phyloP scores from a whole-genome alignment of 2,797 vertebrate genomes.

The Cuculus canorus region DNA sequence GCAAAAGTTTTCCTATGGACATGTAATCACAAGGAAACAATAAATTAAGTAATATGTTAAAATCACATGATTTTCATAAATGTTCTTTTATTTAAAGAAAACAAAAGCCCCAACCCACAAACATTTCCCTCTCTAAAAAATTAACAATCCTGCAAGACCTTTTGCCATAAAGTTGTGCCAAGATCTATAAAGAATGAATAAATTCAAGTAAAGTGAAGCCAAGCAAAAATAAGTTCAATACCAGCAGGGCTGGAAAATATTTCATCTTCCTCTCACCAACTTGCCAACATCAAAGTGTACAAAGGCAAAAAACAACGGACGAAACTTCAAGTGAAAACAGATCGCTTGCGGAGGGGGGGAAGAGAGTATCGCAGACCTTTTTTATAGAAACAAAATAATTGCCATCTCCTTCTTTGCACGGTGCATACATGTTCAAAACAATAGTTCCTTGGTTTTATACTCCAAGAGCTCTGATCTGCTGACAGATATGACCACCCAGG shows the following conservation, averaged over 20 bases:
- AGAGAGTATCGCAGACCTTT: not conserved
- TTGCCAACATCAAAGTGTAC: not conserved
- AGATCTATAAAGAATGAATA: not conserved
- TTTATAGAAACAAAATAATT: not conserved
- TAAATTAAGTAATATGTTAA: not conserved
- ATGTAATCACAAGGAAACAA: not conserved
- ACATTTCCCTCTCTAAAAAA: not conserved
- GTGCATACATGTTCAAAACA: not conserved
- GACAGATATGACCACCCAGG: not conserved
- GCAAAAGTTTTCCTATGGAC: not conserved
- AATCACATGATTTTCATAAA: not conserved
- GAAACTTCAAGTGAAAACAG: not conserved
- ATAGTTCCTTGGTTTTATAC: not conserved
- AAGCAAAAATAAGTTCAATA: not conserved
- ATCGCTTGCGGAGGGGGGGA: not conserved
- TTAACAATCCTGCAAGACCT: not conserved
- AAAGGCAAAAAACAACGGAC: not conserved
- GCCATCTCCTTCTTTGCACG: not conserved
- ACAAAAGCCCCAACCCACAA: not conserved
- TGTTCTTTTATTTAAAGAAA: not conserved
- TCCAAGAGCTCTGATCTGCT: not conserved
- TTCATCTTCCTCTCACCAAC: not conserved
- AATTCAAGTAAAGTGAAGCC: not conserved
- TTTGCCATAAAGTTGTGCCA: not conserved
- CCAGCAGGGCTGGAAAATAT: not conserved